Base-by-base conservation (phyloP, 2,888 invertebrate species). In the Sarcophaga subvicina region DNA sequence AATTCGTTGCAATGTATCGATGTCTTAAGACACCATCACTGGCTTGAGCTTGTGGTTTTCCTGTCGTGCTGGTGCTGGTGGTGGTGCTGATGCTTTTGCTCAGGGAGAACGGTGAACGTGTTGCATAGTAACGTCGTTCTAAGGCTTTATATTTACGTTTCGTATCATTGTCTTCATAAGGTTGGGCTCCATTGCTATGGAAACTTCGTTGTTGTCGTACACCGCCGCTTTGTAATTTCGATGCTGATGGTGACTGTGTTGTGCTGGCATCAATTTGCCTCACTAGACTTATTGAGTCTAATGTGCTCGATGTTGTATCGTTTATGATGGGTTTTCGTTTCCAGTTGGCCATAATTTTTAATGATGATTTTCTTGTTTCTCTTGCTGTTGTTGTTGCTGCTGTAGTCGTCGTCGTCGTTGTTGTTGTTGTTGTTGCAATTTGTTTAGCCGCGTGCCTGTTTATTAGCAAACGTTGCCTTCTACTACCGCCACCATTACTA, bases 201-300 rank as follows among this genome's bases (percentile, higher is more conserved):
- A 89, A 88, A 72, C 90, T 89, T 59, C 89, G 89, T 86, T 89
- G 89, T 86, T 89, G 90, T 80, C 90, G 89, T 82, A 88, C 86
- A 83, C 70, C 70, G 79, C 17, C 83, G 67, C 20, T 37, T n/a
- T 14, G 45, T 27, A 71, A 37, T 64, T 70, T 25, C 49, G 45
- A 20, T 60, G 70, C 22, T 69, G 63, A 14, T 45, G 63, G 10
- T 78, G 72, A 22, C 86, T 14, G 6, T 80, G 84, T 17, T 86
- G 88, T 66, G 70, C 80, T 72, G 62, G 64, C 80, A 77, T 78
- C 85, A 62, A 79, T 81, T 73, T 85, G 85, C 82, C 87, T 83
- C 69, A 88, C 87, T 67, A 86, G 85, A 45, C 88, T 85, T 22
- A 86, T 80, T 64, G 88, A 88, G 63, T 81, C 77, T 67, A 88